These are phyloP conservation scores for Pterocles orientalis DNA, from an alignment of 2,113 vertebrate genomes.

Conservation along the genomic window DNA sequence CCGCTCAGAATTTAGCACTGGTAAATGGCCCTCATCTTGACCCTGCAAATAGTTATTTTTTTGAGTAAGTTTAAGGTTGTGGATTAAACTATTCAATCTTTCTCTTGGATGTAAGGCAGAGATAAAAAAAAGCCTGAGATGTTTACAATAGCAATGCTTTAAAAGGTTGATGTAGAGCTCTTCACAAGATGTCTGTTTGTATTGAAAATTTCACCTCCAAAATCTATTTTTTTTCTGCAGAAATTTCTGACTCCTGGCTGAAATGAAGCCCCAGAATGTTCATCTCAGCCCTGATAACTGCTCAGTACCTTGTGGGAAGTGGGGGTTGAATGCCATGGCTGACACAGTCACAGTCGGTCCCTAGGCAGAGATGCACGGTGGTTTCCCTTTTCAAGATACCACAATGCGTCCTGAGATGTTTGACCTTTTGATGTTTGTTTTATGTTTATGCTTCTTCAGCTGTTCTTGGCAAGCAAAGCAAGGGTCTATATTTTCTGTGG, in stretches of 20 bases:
- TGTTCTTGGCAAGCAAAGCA: neutral
- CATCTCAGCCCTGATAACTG: neutral
- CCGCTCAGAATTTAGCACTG: neutral
- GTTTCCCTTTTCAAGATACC: neutral
- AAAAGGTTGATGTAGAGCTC: neutral
- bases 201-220: neutral
- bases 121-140: neutral
- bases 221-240: neutral
- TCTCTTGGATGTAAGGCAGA: neutral
- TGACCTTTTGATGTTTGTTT: neutral
- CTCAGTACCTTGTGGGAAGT: neutral
- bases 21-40: neutral
- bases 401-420: neutral
- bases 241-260: neutral
- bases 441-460: neutral
- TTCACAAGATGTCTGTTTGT: neutral
- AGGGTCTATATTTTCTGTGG: neutral
- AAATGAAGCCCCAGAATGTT: neutral
- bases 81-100: neutral
- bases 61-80: neutral
- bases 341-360: fast-evolving
- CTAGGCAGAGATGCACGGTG: neutral
- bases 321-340: neutral
- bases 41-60: neutral
- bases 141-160: neutral